Conservation (phyloP, 2,888 invertebrate species). For the Schizaphis graminum region DNA sequence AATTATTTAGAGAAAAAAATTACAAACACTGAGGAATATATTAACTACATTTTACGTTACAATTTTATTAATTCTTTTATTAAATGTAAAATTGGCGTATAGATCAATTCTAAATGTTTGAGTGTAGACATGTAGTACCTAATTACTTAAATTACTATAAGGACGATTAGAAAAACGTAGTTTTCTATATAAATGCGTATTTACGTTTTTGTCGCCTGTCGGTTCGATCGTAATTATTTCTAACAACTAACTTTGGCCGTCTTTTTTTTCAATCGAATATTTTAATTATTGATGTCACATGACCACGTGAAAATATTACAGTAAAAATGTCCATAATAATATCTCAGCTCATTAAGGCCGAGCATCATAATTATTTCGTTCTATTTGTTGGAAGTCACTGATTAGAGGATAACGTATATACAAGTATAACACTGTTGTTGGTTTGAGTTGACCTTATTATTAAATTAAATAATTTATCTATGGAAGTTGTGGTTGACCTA, state of each 20-base stretch:
- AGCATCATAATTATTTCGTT: not conserved
- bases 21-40: not conserved
- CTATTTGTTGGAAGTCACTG: not conserved
- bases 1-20: slow-evolving; percentile 8
- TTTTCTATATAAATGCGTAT: not conserved
- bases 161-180: not conserved
- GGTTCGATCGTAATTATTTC: not conserved
- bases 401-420: not conserved
- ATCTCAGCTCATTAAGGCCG: not conserved
- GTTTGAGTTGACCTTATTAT: not conserved
- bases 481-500: not conserved
- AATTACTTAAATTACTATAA: not conserved
- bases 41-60: not conserved
- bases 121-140: not conserved
- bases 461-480: not conserved
- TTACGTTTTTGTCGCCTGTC: not conserved
- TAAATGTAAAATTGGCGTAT: slow-evolving; percentile 13
- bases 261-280: not conserved
- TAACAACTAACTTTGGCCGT: not conserved
- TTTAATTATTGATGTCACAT: not conserved
- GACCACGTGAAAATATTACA: not conserved
- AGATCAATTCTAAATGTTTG: not conserved
- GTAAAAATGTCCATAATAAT: not conserved
- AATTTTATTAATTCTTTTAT: not conserved
- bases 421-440: not conserved